Conservation (phyloP, 2,888 invertebrate genomes). For the Trichogramma dendrolimi region DNA sequence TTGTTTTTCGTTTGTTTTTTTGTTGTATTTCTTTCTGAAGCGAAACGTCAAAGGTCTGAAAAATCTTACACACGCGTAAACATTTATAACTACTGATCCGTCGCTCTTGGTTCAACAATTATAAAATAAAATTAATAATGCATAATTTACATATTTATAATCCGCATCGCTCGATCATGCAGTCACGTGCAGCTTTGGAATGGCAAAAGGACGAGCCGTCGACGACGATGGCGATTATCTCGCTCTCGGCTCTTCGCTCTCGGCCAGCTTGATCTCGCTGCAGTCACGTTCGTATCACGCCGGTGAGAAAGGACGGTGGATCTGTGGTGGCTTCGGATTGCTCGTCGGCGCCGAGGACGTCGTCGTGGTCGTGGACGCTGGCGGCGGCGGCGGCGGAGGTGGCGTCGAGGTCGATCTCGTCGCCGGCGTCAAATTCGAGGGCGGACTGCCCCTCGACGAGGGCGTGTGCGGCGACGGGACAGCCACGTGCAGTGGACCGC, state of each 20-base stretch:
- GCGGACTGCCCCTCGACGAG: slow-evolving; percentile 50
- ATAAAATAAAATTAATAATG: too few species aligned
- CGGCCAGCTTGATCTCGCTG: slow-evolving; percentile 28
- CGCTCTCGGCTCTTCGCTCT: too few species aligned
- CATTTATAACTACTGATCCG: too few species aligned
- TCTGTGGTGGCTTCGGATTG: slow-evolving; percentile 49
- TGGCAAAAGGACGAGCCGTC: too few species aligned
- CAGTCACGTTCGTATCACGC: slow-evolving; percentile 46
- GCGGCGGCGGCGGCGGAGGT: slow-evolving; percentile 18
- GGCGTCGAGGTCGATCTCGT: slow-evolving; percentile 29
- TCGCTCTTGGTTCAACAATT: too few species aligned
- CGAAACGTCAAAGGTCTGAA: too few species aligned
- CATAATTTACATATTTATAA: too few species aligned
- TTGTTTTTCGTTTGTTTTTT: too few species aligned
- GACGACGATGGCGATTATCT: not conserved
- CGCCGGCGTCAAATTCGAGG: slow-evolving; percentile 32
- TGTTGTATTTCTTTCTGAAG: too few species aligned
- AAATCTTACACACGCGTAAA: too few species aligned
- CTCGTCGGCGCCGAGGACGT: slow-evolving; percentile 45
- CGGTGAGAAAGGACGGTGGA: slow-evolving; percentile 51
- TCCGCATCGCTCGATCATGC: too few species aligned
- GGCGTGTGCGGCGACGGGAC: slow-evolving; percentile 51
- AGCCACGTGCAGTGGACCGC: slow-evolving; percentile 44
- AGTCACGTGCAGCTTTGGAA: too few species aligned
- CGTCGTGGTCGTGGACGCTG: slow-evolving; percentile 46